phyloP scores from a whole-genome alignment of 2,888 invertebrate species.

The Empis livida region DNA sequence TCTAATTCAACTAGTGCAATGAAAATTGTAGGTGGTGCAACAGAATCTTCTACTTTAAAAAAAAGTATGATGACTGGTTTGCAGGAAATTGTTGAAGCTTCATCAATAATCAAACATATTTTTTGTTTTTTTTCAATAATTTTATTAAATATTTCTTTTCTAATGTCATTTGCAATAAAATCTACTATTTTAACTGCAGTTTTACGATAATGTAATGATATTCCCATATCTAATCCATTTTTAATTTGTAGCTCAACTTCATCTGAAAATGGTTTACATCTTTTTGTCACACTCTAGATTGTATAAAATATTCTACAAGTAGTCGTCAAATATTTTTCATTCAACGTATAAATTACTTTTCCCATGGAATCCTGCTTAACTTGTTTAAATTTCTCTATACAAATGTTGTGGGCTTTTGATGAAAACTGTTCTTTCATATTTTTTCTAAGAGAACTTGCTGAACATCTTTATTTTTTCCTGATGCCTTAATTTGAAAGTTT shows the following conservation, averaged over 20 bases:
- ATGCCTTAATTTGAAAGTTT: neutral
- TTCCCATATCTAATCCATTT: neutral
- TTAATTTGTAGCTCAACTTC: neutral
- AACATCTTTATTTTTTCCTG: neutral
- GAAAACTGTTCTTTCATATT: neutral
- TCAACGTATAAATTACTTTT: neutral
- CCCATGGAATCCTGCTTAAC: neutral
- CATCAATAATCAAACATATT: neutral
- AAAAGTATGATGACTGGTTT: neutral
- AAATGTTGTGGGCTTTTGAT: neutral
- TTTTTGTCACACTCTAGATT: neutral
- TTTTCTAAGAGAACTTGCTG: neutral
- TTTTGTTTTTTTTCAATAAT: neutral
- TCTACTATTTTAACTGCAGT: neutral
- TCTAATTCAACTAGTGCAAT: neutral
- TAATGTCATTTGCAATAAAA: neutral
- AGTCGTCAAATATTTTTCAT: neutral
- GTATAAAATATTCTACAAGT: neutral
- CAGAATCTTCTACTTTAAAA: neutral
- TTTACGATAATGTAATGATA: neutral
- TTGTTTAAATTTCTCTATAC: neutral
- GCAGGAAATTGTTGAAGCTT: neutral
- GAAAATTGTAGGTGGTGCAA: neutral
- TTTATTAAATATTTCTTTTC: neutral
- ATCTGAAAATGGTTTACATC: neutral